phyloP scores from a whole-genome alignment of 1,140 invertebrate species.

The Drosophila carrolli region DNA sequence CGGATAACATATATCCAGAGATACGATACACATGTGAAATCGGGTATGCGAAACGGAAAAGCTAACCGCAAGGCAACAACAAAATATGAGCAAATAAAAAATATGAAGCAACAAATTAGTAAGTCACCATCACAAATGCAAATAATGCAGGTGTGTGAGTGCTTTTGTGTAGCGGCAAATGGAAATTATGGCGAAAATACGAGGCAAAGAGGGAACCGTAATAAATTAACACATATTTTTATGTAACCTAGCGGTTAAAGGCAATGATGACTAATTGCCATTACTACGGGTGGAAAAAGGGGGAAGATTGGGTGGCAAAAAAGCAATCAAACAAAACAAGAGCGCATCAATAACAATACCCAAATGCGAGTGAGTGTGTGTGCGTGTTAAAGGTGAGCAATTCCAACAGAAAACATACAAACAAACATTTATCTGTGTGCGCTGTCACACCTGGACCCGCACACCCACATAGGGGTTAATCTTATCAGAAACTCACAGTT shows the following conservation, averaged over 20 bases:
- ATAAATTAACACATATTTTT: constrained; percentile 81
- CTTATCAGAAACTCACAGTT: constrained; percentile 59
- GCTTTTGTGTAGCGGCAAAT: constrained; percentile 21
- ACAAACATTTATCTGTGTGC: constrained; percentile 19
- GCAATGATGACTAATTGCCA: constrained; percentile 71
- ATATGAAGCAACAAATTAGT: constrained; percentile 69
- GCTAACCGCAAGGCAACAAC: constrained; percentile 31
- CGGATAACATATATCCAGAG: constrained; percentile 11
- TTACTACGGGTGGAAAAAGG: constrained; percentile 7
- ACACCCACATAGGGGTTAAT: constrained; percentile 49
- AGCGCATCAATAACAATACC: constrained; percentile 34
- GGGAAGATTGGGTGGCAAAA: constrained; percentile 1
- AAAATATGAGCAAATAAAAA: constrained; percentile 12
- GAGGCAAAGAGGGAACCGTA: constrained; percentile 53
- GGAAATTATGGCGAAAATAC: constrained; percentile 59
- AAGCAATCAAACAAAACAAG: constrained; percentile 40
- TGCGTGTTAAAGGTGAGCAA: constrained; percentile 28
- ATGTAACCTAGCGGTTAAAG: constrained; percentile 60
- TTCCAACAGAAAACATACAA: constrained; percentile 4
- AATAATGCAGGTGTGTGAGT: constrained; percentile 4
- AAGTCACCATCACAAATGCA: constrained; percentile 36
- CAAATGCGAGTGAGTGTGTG: constrained; percentile 21
- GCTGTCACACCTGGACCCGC: constrained; percentile 34
- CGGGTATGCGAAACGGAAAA: constrained; percentile 14
- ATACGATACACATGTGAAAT: background rate